phyloP scores from a whole-genome alignment of 2,888 invertebrate species.

The Lasioglossum pauxillum region DNA sequence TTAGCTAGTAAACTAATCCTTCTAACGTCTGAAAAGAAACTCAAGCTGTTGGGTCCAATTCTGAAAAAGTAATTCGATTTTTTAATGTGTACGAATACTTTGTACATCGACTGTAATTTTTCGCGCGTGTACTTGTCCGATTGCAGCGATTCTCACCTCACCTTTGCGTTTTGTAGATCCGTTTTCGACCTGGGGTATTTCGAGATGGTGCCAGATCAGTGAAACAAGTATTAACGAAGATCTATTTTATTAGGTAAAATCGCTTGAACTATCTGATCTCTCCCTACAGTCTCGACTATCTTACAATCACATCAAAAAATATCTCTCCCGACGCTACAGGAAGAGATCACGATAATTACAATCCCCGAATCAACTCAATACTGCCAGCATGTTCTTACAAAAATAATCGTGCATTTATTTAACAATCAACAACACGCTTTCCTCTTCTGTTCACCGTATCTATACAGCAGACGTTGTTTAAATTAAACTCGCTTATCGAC shows the following conservation, averaged over 20 bases:
- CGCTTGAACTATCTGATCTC: background rate
- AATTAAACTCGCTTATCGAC: slow-evolving; percentile 27
- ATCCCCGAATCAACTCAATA: background rate
- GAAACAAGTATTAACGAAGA: slow-evolving; percentile 6
- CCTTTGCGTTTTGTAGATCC: slow-evolving; percentile 48
- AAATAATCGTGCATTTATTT: slow-evolving; percentile 34
- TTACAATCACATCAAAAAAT: background rate
- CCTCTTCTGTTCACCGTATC: background rate
- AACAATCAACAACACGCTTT: slow-evolving; percentile 6
- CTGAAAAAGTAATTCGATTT: too few species aligned
- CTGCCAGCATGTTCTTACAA: background rate
- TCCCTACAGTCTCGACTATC: too few species aligned
- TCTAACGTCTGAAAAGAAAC: too few species aligned
- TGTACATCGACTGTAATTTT: too few species aligned
- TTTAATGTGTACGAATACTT: too few species aligned
- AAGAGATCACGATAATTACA: background rate
- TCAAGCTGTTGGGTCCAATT: too few species aligned
- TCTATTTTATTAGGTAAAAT: slow-evolving; percentile 27
- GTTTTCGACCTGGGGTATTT: slow-evolving; percentile 15
- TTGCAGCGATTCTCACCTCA: background rate
- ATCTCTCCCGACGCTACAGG: background rate
- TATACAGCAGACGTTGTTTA: background rate
- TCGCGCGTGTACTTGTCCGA: background rate
- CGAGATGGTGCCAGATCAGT: slow-evolving; percentile 29
- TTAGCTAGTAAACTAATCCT: too few species aligned